Evolutionary conservation across 2,797 vertebrate species (phyloP).

Genomic region (Octomys mimax): DNA sequence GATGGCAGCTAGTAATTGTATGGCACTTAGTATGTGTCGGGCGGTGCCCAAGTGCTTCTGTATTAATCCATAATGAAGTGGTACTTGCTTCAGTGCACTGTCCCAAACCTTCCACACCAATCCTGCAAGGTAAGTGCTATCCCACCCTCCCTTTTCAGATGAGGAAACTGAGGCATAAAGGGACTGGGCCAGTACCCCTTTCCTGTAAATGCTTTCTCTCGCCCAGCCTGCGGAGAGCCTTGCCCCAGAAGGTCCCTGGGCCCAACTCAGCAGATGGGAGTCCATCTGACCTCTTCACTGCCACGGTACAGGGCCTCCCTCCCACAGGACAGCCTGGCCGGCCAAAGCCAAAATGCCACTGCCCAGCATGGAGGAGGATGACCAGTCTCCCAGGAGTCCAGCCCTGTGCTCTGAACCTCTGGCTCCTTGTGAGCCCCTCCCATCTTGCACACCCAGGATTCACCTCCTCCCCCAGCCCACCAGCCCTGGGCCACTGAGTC

Average conservation of each 20-base stretch:
- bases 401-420: neutral
- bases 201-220: neutral
- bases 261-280: neutral
- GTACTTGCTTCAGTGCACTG: too few species aligned
- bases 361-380: too few species aligned
- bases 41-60: too few species aligned
- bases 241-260: neutral
- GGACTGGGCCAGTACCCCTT: neutral
- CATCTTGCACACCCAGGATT: neutral
- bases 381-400: neutral
- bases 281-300: neutral
- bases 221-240: neutral
- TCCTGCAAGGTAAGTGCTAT: neutral
- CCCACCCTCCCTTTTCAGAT: neutral
- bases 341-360: neutral
- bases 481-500: neutral
- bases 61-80: neutral
- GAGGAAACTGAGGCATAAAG: neutral
- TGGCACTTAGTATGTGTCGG: neutral
- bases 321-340: neutral
- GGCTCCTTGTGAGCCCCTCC: neutral
- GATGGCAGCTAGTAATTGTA: neutral
- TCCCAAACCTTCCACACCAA: neutral
- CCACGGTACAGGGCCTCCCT: too few species aligned
- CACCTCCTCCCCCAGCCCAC: too few species aligned